Evolutionary conservation across 2,797 vertebrate species (phyloP), one percentile per base, ranked within the genome.

Genomic region (Esox masquinongy): DNA sequence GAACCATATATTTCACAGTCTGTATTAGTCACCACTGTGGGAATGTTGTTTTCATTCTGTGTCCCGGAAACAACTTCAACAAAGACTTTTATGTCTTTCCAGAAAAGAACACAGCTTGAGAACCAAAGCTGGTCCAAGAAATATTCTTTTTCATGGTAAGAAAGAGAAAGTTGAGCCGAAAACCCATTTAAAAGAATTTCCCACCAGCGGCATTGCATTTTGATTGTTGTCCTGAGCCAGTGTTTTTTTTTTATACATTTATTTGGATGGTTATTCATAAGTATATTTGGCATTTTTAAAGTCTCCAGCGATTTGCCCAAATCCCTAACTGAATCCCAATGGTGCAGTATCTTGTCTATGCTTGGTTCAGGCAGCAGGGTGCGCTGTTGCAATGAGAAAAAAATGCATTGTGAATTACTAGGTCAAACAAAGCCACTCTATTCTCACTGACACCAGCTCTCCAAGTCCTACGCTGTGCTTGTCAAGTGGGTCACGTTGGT

Each of bases 341-440:
- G 15, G 0, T 15, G 7, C 9, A 19, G 24, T 22, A 29, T 14
- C 12, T 31, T 5, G 16, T 29, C 12, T 43, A 51, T 24, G 24
- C 39, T n/a, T n/a, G 9, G 22, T 29, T 72, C 26, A 8, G 53
- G 70, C 80, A 70, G 70, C 70, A 81, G 80, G 63, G 76, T 47
- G 76, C 39, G 36, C 74, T 70, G 59, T 56, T 70, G 63, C 1
- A 24, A 26, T 24, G 22, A 26, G 16, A 43, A 31, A 51, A 34
- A 12, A 56, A 69, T 16, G 3, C 8, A 19, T 47, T 39, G 72
- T 64, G 49, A 74, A 53, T 43, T 69, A 73, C 67, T 0, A 22
- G 70, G 70, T 56, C 70, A 51, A n/a, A 70, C 68, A 29, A 2
- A 50, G n/a, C 9, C 0, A 16, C 31, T 24, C 22, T 47, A 47